These are phyloP conservation scores for Herminia tarsipennalis DNA, from an alignment of 2,888 invertebrate species.

Conservation along the genomic window DNA sequence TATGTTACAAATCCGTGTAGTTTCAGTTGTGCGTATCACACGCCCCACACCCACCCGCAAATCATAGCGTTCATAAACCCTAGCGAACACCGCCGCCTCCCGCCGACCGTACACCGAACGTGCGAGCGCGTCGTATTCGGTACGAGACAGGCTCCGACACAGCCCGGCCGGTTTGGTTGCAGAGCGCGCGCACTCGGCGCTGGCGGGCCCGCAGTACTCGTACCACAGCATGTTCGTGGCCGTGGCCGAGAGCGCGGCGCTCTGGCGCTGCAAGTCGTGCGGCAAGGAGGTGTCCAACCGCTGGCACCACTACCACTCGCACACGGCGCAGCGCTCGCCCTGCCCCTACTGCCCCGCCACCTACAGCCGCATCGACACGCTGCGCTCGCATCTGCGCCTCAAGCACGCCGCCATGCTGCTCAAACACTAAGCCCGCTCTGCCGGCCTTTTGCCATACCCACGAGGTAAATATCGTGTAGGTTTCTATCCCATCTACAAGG, in stretches of 20 bases:
- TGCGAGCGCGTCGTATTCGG: slow-evolving; percentile 8
- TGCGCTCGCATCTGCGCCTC: slow-evolving; percentile 92
- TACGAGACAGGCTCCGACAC: too few relatives aligned
- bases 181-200: slow-evolving; percentile 60
- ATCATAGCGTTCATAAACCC: slow-evolving; percentile 46
- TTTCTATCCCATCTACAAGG: background rate
- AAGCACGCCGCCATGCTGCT: slow-evolving; percentile 87
- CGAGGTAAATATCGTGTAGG: background rate
- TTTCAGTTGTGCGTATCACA: slow-evolving; percentile 80
- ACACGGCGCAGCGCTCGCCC: slow-evolving; percentile 91
- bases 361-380: slow-evolving; percentile 94
- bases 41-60: slow-evolving; percentile 67
- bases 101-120: background rate
- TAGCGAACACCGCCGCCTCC: slow-evolving; percentile 21
- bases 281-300: slow-evolving; percentile 95
- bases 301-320: slow-evolving; percentile 95
- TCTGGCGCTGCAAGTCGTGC: slow-evolving; percentile 93
- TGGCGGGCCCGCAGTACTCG: slow-evolving; percentile 81
- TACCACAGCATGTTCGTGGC: slow-evolving; percentile 95
- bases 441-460: slow-evolving; percentile 31
- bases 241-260: slow-evolving; percentile 88
- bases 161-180: slow-evolving; percentile 47
- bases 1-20: slow-evolving; percentile 87
- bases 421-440: slow-evolving; percentile 65
- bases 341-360: slow-evolving; percentile 95